A percentile compares a stretch with the other conserved stretches of the same genome.
phyloP scores from a whole-genome alignment of 2,113 vertebrate genomes.

The Pseudopodoces humilis region DNA sequence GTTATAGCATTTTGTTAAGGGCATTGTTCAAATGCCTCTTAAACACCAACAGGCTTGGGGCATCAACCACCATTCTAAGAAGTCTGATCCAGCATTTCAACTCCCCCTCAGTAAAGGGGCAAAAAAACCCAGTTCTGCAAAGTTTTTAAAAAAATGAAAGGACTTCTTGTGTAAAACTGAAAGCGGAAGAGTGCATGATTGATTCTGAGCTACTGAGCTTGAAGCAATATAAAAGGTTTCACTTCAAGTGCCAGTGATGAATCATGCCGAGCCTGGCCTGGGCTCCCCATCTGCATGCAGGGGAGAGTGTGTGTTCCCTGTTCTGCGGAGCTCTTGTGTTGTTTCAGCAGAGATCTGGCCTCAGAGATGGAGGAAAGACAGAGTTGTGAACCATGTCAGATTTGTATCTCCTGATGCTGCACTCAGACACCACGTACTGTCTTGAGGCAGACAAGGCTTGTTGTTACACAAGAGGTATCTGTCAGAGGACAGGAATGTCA shows the following conservation, averaged over 20 bases:
- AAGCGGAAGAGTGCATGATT: background rate
- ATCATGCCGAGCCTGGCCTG: background rate
- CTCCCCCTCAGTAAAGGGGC: background rate
- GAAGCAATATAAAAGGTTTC: slow-evolving; percentile 15
- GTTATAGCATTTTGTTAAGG: background rate
- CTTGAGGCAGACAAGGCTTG: background rate
- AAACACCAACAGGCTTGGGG: background rate
- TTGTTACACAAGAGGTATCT: background rate
- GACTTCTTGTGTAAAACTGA: background rate
- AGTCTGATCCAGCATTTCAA: background rate
- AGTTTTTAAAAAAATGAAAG: background rate
- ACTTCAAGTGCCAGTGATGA: slow-evolving; percentile 25
- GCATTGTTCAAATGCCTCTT: background rate
- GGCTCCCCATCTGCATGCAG: background rate
- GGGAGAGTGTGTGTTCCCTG: accelerated
- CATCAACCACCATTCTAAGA: background rate
- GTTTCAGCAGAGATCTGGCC: background rate
- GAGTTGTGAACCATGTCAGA: background rate
- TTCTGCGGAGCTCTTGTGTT: background rate
- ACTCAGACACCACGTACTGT: background rate
- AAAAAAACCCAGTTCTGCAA: background rate
- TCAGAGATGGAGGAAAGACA: background rate
- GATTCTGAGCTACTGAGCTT: slow-evolving; percentile 3
- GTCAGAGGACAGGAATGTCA: background rate
- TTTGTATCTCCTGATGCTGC: background rate